Evolutionary conservation across 2,888 invertebrate genomes (phyloP).

Genomic region (Amphipyra berbera): DNA sequence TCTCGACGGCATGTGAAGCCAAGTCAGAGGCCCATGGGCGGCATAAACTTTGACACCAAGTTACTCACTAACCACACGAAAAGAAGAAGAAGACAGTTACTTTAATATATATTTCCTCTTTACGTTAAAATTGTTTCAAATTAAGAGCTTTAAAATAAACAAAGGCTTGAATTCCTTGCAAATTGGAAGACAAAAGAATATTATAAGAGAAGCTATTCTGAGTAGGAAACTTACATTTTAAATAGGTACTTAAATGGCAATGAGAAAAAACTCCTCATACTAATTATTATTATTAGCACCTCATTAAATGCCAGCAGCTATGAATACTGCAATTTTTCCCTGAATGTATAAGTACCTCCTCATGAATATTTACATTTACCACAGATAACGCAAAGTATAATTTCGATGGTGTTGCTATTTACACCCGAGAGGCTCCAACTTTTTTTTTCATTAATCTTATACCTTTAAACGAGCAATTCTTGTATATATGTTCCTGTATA

Average conservation of each 20-base stretch:
- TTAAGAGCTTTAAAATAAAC: no score
- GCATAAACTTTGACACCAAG: no score
- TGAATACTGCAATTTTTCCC: constrained; percentile 46
- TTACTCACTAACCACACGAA: no score
- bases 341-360: constrained; percentile 3
- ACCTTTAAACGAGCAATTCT: no score
- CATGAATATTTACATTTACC: constrained; percentile 45
- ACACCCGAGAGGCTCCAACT: background rate
- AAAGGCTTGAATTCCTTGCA: background rate
- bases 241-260: constrained; percentile 11
- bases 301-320: constrained; percentile 42
- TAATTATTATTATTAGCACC: constrained; percentile 51
- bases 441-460: no score
- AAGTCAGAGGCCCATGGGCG: no score
- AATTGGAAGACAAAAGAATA: background rate
- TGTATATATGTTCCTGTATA: no score
- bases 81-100: no score
- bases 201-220: background rate
- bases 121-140: no score
- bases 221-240: constrained; percentile 3
- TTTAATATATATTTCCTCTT: no score
- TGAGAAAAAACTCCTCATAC: constrained; percentile 21
- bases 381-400: constrained; percentile 24
- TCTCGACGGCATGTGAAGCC: no score
- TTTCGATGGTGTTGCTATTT: constrained; percentile 20